Evolutionary conservation across 2,113 vertebrate species (phyloP).

Genomic region (Gadus chalcogrammus): DNA sequence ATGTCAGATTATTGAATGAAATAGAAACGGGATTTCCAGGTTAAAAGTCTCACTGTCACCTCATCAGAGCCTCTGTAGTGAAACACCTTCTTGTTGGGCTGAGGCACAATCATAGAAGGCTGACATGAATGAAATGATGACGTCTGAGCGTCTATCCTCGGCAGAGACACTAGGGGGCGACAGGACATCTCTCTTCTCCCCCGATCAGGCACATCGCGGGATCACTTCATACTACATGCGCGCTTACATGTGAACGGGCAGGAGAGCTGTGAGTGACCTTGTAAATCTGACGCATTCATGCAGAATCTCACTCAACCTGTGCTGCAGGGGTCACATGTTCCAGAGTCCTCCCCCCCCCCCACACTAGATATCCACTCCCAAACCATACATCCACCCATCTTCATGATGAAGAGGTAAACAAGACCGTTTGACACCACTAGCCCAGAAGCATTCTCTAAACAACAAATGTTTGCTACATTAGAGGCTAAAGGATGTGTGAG

Average conservation of each 20-base stretch:
- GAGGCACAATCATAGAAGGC: background rate
- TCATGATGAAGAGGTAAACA: no score
- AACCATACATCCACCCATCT: background rate
- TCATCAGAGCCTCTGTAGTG: background rate
- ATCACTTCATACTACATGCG: conserved; percentile 47
- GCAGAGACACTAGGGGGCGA: conserved; percentile 59
- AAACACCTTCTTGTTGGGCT: background rate
- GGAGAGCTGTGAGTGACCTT: conserved; percentile 52
- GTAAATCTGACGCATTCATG: conserved; percentile 44
- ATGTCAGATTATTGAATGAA: background rate
- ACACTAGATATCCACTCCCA: background rate
- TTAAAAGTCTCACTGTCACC: background rate
- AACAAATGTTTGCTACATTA: conserved; percentile 24
- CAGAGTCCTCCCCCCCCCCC: background rate
- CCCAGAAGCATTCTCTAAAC: conserved; percentile 13
- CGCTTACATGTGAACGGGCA: conserved; percentile 45
- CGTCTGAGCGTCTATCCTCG: conserved; percentile 28
- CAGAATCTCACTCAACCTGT: conserved; percentile 35
- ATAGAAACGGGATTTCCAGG: background rate
- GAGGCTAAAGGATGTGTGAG: background rate
- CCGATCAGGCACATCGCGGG: no score
- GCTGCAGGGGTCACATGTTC: background rate
- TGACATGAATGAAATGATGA: conserved; percentile 15
- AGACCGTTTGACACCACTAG: conserved; percentile 13
- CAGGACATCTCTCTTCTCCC: background rate